Evolutionary conservation across 2,888 invertebrate genomes (phyloP), one percentile per base, ranked within the genome.

Genomic region (Metellina segmentata): DNA sequence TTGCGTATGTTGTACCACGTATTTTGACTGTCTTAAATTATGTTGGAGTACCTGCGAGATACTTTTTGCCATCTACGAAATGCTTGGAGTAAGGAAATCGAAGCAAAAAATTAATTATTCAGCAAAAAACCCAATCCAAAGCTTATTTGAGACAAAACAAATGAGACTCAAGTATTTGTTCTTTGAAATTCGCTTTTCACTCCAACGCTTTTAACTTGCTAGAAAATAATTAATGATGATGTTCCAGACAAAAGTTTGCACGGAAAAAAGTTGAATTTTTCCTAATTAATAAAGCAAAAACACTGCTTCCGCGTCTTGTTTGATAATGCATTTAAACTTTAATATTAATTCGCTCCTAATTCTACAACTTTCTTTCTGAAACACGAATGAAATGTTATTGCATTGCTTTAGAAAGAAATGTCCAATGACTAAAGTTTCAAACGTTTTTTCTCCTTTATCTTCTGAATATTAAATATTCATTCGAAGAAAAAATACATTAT

Each of bases 241-340:
- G 72, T 16, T 16, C 34, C 61, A 61, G 61, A 8, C 34, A 16
- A 61, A 61, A 61, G 13, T 61, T 61, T 61, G 5, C 61, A 61
- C 61, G 9, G 11, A 61, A 61, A 61, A 61, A 79, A 52, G 52
- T 7, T 2, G 51, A 77, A 61, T 69, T 8, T 79, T 34, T 13
- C 0, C 79, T 61, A 79, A 13, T 61, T 79, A 79, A 61, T 61
- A 79, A 53, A 53, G 53, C 13, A 79, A 69, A 79, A 79, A 61
- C 34, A 79, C 13, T 77, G 5, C 48, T 2, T 51, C 19, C 13
- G 51, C 77, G 19, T 51, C 61, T 34, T 79, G 48, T 61, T 79
- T 79, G 34, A 20, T 61, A n/a, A 61, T 20, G 69, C 61, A 61
- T 34, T 79, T 79, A 79, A 34, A 61, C 34, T 79, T 79, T 79